Base-by-base conservation (phyloP, 2,797 vertebrate species). In the Mycteria americana region DNA sequence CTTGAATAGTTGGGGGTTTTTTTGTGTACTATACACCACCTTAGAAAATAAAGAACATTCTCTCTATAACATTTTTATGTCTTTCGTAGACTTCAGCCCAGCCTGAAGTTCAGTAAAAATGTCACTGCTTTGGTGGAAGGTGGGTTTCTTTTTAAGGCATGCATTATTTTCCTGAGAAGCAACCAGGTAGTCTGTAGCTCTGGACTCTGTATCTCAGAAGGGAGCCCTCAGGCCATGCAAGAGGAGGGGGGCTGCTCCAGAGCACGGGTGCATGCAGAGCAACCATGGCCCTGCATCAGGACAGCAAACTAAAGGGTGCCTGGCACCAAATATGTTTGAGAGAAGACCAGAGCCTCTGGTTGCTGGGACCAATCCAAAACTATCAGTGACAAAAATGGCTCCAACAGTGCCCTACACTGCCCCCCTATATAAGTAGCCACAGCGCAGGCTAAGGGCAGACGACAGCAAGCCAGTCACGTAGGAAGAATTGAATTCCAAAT, bases 61-160 rank as follows among this genome's bases (percentile, higher is more conserved):
- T 82, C 28, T 77, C 18, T 56, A 11, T 41, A 63, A 23, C 18
- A 48, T 51, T 53, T n/a, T 51, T 56, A 18, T 54, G 28, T 72
- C 21, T 80, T 83, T 50, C 41, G 11, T 27, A 80, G 64, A 41
- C 50, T 89, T 85, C 28, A 64, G 11, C 7, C 28, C 65, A 57
- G 30, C 21, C 27, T 87, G 23, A 69, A 80, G 19, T 51, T 85
- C 62, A 84, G n/a, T 75, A 50, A 86, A 83, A 94, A 90, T 22
- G 4, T 31, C 35, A 68, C 48, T 88, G 23, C 18, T 72, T 63
- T 78, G 13, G 33, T 72, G 37, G 33, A 78, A 88, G 17, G 33
- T n/a, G 6, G 25, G 33, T 84, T 88, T 67, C 16, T 78, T 87
- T 62, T 39, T 35, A 60, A 63, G 46, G 25, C 4, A n/a, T 19